Conservation (phyloP, 2,888 invertebrate genomes). For the Homarus gammarus region DNA sequence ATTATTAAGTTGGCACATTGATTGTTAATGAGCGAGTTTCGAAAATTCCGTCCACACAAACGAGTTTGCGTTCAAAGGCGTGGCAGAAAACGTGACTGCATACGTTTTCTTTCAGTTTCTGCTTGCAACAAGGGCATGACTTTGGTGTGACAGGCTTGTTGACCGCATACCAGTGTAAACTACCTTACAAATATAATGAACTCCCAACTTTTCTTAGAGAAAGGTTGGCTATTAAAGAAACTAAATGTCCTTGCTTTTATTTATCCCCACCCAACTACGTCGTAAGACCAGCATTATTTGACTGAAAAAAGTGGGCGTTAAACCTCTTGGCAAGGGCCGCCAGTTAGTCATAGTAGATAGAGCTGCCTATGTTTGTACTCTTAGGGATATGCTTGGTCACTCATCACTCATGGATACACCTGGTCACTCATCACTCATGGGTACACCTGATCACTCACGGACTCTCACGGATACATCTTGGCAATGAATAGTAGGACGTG, state of each 20-base stretch:
- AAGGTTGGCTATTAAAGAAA: background rate
- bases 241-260: background rate
- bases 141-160: slow-evolving; percentile 3
- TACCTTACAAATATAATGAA: background rate
- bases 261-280: too few relatives aligned
- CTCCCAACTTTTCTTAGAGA: slow-evolving; percentile 2
- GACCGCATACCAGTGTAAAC: slow-evolving; percentile 12
- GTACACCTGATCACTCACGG: too few relatives aligned
- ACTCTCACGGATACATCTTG: too few relatives aligned
- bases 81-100: background rate
- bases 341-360: too few relatives aligned
- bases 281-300: too few relatives aligned
- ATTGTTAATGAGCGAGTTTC: background rate
- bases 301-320: too few relatives aligned
- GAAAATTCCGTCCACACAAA: slow-evolving; percentile 29
- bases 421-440: too few relatives aligned
- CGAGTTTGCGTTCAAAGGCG: slow-evolving; percentile 24
- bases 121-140: background rate
- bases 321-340: too few relatives aligned
- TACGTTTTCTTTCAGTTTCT: slow-evolving; percentile 1
- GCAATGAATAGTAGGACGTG: too few relatives aligned
- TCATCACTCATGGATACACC: too few relatives aligned
- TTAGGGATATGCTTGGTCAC: too few relatives aligned
- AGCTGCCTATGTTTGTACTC: too few relatives aligned
- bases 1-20: background rate